Percentiles rank a stretch among this genome's conserved stretches.
Evolutionary conservation across 2,888 invertebrate species (phyloP).

Genomic region (Lutraria lutraria): DNA sequence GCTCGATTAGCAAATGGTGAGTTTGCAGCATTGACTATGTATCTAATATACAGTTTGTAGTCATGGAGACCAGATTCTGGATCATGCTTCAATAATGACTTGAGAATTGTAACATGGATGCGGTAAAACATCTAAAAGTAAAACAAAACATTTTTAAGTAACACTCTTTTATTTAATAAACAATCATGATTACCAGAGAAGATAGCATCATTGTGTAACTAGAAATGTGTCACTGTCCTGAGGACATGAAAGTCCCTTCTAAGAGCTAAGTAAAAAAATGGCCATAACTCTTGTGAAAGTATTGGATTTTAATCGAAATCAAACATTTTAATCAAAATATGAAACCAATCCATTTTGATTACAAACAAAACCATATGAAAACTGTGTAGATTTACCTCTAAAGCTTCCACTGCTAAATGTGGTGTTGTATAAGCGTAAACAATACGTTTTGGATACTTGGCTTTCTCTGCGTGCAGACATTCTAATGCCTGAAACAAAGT

Average conservation of each 20-base stretch:
- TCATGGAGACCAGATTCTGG: conserved; percentile 73
- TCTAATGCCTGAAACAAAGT: conserved; percentile 89
- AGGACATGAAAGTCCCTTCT: too few species aligned
- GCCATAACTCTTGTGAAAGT: too few species aligned
- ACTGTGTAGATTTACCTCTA: conserved; percentile 89
- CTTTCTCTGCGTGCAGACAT: conserved; percentile 92
- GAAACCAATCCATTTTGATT: not conserved
- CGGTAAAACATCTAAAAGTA: conserved; percentile 88
- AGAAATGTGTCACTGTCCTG: too few species aligned
- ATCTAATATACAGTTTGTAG: conserved; percentile 81
- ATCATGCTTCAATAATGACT: conserved; percentile 89
- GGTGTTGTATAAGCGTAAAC: conserved; percentile 92
- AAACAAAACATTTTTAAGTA: not conserved
- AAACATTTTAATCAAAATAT: not conserved
- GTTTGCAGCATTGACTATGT: conserved; percentile 83
- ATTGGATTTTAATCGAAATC: not conserved
- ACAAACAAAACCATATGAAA: not conserved
- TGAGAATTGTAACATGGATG: conserved; percentile 95
- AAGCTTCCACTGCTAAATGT: conserved; percentile 94
- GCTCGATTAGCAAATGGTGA: conserved; percentile 85
- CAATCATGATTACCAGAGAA: not conserved
- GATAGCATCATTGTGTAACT: too few species aligned
- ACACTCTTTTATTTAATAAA: not conserved
- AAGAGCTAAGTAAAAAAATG: too few species aligned
- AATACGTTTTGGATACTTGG: conserved; percentile 94